phyloP scores from a whole-genome alignment of 1,140 invertebrate genomes.

The Cepaea nemoralis region DNA sequence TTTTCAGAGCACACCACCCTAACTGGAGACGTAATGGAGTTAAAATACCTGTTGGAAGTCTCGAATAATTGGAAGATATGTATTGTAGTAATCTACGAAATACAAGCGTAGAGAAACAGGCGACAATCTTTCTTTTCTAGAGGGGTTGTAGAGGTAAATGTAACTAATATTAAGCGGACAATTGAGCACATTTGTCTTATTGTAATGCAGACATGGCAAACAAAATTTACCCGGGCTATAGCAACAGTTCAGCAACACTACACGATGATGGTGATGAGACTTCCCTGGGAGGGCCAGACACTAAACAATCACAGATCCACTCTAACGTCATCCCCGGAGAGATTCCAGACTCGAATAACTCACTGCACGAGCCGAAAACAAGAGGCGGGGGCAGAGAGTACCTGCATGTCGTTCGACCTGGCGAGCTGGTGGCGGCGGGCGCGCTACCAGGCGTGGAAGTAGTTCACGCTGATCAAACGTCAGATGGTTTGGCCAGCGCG shows the following conservation, averaged over 20 bases:
- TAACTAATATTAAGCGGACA: too few relatives aligned
- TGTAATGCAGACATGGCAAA: background rate
- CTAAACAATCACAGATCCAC: background rate
- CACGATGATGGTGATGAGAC: background rate
- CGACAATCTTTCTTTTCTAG: too few relatives aligned
- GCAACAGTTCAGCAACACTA: background rate
- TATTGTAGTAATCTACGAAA: too few relatives aligned
- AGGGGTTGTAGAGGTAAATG: too few relatives aligned
- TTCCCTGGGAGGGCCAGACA: background rate
- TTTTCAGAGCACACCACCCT: too few relatives aligned
- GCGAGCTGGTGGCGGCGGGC: background rate
- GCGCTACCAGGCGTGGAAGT: background rate
- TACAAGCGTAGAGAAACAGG: too few relatives aligned
- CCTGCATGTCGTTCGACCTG: background rate
- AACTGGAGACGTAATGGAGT: too few relatives aligned
- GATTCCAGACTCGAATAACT: background rate
- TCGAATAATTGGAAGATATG: too few relatives aligned
- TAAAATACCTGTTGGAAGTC: too few relatives aligned
- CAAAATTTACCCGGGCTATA: background rate
- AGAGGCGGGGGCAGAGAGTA: background rate
- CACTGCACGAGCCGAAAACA: background rate
- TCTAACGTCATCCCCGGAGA: background rate
- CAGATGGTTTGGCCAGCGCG: background rate
- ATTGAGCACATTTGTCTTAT: too few relatives aligned
- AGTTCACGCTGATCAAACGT: background rate